Evolutionary conservation across 2,113 vertebrate species (phyloP).

Genomic region (Scomber colias): DNA sequence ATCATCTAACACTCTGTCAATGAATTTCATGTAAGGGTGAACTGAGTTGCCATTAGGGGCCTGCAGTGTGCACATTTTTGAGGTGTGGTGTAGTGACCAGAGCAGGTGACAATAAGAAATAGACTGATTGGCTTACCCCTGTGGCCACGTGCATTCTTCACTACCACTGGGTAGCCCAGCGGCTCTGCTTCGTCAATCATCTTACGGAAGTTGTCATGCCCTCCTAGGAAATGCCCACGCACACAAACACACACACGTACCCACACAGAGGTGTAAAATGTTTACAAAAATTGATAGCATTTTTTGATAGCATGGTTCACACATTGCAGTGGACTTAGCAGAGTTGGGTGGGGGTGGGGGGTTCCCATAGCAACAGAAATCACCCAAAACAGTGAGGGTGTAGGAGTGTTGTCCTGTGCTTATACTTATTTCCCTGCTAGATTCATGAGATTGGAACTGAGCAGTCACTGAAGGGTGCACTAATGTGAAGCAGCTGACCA

Average conservation of each 20-base stretch:
- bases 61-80: not conserved
- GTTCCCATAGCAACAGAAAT: slow-evolving; percentile 64
- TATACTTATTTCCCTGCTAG: slow-evolving; percentile 39
- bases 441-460: slow-evolving; percentile 54
- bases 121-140: slow-evolving; percentile 83
- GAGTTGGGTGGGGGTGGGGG: not conserved
- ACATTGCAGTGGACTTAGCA: slow-evolving; percentile 25
- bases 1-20: slow-evolving; percentile 59
- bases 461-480: slow-evolving; percentile 36
- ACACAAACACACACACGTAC: slow-evolving; percentile 26
- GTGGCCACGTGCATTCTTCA: slow-evolving; percentile 94
- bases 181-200: slow-evolving; percentile 94
- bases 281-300: slow-evolving; percentile 12
- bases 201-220: slow-evolving; percentile 93
- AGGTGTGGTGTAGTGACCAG: not conserved
- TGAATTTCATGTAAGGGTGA: slow-evolving; percentile 59
- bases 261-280: slow-evolving; percentile 3
- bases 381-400: slow-evolving; percentile 57
- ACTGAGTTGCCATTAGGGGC: slow-evolving; percentile 8
- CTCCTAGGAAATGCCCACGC: slow-evolving; percentile 81
- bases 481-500: slow-evolving; percentile 66
- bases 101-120: slow-evolving; percentile 3
- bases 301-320: slow-evolving; percentile 45
- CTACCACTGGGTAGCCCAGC: slow-evolving; percentile 92
- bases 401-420: slow-evolving; percentile 45